phyloP scores from a whole-genome alignment of 2,113 vertebrate genomes.

The Menidia beryllina region DNA sequence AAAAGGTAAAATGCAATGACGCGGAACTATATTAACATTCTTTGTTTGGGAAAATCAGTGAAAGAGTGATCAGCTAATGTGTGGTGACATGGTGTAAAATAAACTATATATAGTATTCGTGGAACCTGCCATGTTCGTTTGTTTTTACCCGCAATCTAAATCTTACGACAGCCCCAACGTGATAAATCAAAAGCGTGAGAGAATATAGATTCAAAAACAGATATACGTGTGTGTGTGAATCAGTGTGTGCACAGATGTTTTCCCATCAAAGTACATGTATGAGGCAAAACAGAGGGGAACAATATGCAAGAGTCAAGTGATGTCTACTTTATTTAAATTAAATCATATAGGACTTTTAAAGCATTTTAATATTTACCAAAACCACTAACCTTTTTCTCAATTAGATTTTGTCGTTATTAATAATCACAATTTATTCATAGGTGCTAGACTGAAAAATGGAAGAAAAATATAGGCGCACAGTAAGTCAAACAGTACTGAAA shows the following conservation, averaged over 20 bases:
- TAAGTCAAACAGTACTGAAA: slow-evolving; percentile 70
- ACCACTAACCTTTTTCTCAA: slow-evolving; percentile 76
- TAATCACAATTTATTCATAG: slow-evolving; percentile 77
- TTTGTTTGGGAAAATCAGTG: too few species aligned
- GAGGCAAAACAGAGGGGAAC: slow-evolving; percentile 23
- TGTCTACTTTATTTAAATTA: slow-evolving; percentile 87
- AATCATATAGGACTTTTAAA: slow-evolving; percentile 83
- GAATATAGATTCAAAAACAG: background rate
- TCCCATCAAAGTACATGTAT: too few species aligned
- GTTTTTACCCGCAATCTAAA: too few species aligned
- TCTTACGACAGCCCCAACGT: too few species aligned
- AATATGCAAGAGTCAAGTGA: slow-evolving; percentile 64
- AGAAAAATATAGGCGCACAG: slow-evolving; percentile 66
- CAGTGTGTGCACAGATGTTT: too few species aligned
- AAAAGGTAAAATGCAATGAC: too few species aligned
- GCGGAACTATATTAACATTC: too few species aligned
- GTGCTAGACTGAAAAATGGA: slow-evolving; percentile 69
- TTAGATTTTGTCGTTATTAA: slow-evolving; percentile 80
- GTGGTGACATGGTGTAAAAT: too few species aligned
- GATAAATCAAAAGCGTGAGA: too few species aligned
- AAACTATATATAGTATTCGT: too few species aligned
- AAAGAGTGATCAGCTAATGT: too few species aligned
- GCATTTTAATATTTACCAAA: slow-evolving; percentile 82
- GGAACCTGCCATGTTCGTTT: too few species aligned
- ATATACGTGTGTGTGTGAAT: background rate